Evolutionary conservation across 2,888 invertebrate genomes (phyloP).

Genomic region (Platerodrilus igneus): DNA sequence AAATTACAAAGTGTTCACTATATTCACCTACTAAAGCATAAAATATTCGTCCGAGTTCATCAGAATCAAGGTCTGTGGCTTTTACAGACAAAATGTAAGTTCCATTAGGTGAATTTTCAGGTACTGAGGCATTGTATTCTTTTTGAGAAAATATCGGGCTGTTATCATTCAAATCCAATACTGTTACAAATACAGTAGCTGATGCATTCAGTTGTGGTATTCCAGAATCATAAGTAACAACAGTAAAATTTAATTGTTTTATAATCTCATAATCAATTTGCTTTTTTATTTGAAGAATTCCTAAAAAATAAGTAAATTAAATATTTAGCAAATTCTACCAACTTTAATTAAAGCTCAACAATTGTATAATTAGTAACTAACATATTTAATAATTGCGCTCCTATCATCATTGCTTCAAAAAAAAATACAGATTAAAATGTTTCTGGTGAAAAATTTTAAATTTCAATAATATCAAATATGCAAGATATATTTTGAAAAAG

Average conservation of each 20-base stretch:
- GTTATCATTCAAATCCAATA: conserved; percentile 84
- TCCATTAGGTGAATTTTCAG: conserved; percentile 71
- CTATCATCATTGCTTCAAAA: not conserved
- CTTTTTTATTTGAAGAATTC: conserved; percentile 69
- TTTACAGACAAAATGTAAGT: conserved; percentile 68
- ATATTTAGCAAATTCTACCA: not conserved
- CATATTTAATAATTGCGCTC: not conserved
- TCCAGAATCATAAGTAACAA: conserved; percentile 81
- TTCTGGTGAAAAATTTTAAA: too few species aligned
- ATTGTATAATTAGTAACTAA: not conserved
- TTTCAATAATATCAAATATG: too few species aligned
- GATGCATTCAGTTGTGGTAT: conserved; percentile 76
- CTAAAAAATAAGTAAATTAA: conserved; percentile 48
- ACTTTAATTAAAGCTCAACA: not conserved
- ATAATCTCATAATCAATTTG: conserved; percentile 81
- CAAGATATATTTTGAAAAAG: too few species aligned
- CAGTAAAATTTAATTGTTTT: conserved; percentile 71
- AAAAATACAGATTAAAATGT: too few species aligned
- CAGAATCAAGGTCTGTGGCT: conserved; percentile 75
- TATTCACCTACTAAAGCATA: conserved; percentile 75
- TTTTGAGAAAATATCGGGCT: conserved; percentile 70
- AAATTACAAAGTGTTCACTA: conserved; percentile 68
- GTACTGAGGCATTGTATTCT: conserved; percentile 65
- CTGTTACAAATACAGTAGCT: conserved; percentile 70
- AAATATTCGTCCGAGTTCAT: conserved; percentile 69